phyloP scores from a whole-genome alignment of 2,113 vertebrate genomes.

The Tyto alba region DNA sequence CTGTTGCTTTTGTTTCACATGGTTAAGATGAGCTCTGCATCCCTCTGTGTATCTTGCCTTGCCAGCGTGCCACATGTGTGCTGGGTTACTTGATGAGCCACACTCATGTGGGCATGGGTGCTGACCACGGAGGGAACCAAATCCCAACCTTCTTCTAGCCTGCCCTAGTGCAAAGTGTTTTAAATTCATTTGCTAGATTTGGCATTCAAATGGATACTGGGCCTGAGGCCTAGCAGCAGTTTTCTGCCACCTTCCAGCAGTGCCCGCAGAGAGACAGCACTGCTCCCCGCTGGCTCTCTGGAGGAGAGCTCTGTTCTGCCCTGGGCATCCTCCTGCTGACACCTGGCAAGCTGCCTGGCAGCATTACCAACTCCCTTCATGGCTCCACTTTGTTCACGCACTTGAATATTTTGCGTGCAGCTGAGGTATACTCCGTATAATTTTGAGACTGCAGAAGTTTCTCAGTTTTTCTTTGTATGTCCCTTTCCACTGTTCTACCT shows the following conservation, averaged over 20 bases:
- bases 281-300: neutral
- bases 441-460: neutral
- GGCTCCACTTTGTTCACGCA: neutral
- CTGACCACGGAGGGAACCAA: neutral
- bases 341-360: neutral
- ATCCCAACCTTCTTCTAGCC: neutral
- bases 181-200: neutral
- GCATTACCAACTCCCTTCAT: fast-evolving
- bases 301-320: neutral
- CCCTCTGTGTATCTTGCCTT: neutral
- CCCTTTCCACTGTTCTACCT: neutral
- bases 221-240: neutral
- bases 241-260: neutral
- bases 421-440: neutral
- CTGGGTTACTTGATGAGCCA: too few relatives aligned
- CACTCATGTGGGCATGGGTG: neutral
- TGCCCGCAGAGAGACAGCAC: fast-evolving
- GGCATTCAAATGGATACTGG: neutral
- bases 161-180: neutral
- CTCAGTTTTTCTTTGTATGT: neutral
- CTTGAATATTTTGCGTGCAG: neutral
- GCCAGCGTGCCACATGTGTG: neutral
- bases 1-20: neutral
- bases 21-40: neutral
- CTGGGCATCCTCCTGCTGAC: neutral